A percentile compares a stretch with the other conserved stretches of the same genome.
These are phyloP conservation scores for Hoplias malabaricus DNA, from an alignment of 2,113 vertebrate species.

Conservation along the genomic window DNA sequence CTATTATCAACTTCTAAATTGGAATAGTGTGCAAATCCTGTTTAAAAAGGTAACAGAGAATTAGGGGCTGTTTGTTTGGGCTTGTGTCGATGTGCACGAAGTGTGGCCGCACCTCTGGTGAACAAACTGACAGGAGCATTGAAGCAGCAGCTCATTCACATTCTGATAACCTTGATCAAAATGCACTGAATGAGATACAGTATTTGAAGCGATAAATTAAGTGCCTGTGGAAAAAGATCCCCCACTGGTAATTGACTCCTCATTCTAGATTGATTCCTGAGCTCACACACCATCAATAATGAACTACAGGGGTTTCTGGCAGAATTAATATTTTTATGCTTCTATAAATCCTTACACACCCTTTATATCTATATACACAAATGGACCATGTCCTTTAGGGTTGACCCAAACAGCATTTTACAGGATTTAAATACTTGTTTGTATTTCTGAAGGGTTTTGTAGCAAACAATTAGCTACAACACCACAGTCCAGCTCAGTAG, in stretches of 20 bases:
- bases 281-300: slow-evolving; percentile 28
- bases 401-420: too few species aligned
- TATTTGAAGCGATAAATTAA: slow-evolving; percentile 26
- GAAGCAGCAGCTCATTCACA: not conserved
- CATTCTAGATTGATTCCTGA: slow-evolving; percentile 13
- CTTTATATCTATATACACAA: not conserved
- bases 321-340: not conserved
- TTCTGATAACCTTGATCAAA: slow-evolving; percentile 9
- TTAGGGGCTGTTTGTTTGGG: slow-evolving; percentile 36
- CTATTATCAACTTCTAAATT: too few species aligned
- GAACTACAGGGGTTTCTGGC: not conserved
- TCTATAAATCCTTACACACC: not conserved
- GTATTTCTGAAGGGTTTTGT: too few species aligned
- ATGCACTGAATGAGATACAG: slow-evolving; percentile 19
- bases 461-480: too few species aligned
- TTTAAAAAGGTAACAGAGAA: slow-evolving; percentile 31
- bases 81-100: not conserved
- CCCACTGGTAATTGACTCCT: slow-evolving; percentile 27
- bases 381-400: too few species aligned
- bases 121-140: not conserved
- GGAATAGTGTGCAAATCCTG: slow-evolving; percentile 58
- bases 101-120: not conserved
- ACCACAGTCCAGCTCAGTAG: too few species aligned
- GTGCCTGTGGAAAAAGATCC: not conserved
- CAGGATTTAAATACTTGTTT: too few species aligned